Evolutionary conservation across 2,113 vertebrate genomes (phyloP), one percentile per base, ranked within the genome.

Genomic region (Trinectes maculatus): DNA sequence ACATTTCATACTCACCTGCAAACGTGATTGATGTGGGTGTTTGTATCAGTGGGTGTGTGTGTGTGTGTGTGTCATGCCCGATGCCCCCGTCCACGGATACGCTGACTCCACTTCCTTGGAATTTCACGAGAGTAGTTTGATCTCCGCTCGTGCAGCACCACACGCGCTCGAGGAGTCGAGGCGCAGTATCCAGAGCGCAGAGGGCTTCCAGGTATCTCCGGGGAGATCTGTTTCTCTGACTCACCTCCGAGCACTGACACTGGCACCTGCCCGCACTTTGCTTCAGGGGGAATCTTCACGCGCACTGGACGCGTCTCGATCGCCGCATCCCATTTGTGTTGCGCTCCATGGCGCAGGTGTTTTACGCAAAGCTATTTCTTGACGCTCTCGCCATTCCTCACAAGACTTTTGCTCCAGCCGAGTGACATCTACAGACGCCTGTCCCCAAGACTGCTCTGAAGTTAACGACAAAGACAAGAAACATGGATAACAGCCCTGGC

Each of bases 401-500:
- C 36, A 71, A 72, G 73, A 82, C 52, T 74, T 87, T 75, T 71
- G 54, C 71, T 65, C 59, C 48, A 48, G 53, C 49, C 6, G 62
- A 6, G 46, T 70, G 49, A 60, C 59, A 52, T 46, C 53, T 18
- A 65, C 22, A 51, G 28, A 79, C 58, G 19, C 58, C 46, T 62
- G 47, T 66, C 33, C 65, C 77, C 61, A 53, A 82, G 34, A 56
- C 53, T 13, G 2, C 36, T 74, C 2, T n/a, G 3, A 48, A 61
- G 26, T 42, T 22, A 37, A 58, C 66, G 49, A 54, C 62, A 58
- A 34, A 82, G 39, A 10, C 58, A 42, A 66, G 48, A 82, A 67
- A 59, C 8, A 93, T 93, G 93, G 93, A 93, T 58, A 87, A 85
- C 91, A 92, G 91, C 40, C 86, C 92, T 7, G 91, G 90, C 13